phyloP scores from a whole-genome alignment of 2,797 vertebrate genomes.

The Stomatorhinus walkeri region DNA sequence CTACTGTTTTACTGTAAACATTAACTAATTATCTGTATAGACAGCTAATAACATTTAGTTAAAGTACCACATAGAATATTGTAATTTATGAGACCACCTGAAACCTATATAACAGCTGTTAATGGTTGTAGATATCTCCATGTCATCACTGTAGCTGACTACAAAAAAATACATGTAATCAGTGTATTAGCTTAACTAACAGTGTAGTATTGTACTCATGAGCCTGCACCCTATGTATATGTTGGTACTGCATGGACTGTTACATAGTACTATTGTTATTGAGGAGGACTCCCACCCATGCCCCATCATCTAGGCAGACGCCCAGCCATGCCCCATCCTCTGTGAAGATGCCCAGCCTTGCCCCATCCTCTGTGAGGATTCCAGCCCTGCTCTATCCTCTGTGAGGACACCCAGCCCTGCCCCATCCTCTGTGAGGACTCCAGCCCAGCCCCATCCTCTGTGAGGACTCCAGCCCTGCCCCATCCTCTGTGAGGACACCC shows the following conservation, averaged over 20 bases:
- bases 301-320: too few relatives aligned
- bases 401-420: too few relatives aligned
- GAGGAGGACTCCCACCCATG: neutral
- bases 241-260: neutral
- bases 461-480: too few relatives aligned
- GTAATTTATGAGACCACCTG: neutral
- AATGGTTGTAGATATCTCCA: neutral
- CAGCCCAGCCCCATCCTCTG: too few relatives aligned
- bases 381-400: too few relatives aligned
- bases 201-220: neutral
- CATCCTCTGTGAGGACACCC: too few relatives aligned
- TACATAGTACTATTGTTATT: neutral
- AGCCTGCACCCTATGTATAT: neutral
- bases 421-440: too few relatives aligned
- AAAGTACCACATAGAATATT: neutral
- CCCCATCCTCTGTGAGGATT: too few relatives aligned
- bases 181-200: neutral
- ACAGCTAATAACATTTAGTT: neutral
- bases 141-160: neutral
- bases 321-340: too few relatives aligned
- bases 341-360: too few relatives aligned
- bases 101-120: neutral
- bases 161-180: neutral
- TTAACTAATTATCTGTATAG: neutral
- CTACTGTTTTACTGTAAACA: neutral